Evolutionary conservation across 2,797 vertebrate species (phyloP).

Genomic region (Atherinosoma microstoma): DNA sequence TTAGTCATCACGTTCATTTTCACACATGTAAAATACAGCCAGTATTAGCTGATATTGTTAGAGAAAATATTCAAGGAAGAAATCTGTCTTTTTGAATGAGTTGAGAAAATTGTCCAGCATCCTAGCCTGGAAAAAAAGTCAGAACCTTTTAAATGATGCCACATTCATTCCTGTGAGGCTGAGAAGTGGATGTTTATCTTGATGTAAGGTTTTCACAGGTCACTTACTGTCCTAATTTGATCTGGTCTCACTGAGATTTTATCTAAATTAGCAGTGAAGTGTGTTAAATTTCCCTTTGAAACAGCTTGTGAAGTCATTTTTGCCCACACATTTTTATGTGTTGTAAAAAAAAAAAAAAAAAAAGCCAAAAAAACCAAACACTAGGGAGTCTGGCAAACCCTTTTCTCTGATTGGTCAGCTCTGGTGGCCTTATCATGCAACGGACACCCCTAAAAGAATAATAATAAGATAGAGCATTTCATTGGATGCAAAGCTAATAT

Average conservation of each 20-base stretch:
- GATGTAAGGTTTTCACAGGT: not conserved
- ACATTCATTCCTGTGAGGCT: slow-evolving; percentile 3
- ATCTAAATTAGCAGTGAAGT: not conserved
- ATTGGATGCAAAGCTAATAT: not conserved
- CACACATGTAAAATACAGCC: slow-evolving; percentile 29
- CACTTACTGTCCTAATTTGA: not conserved
- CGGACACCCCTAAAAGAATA: not conserved
- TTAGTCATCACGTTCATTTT: slow-evolving; percentile 43
- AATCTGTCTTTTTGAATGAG: slow-evolving; percentile 19
- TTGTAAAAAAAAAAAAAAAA: not conserved
- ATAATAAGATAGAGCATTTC: not conserved
- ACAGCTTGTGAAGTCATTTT: not conserved
- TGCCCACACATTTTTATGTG: not conserved
- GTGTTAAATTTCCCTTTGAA: not conserved
- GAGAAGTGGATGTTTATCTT: slow-evolving; percentile 6
- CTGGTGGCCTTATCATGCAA: not conserved
- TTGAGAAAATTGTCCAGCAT: slow-evolving; percentile 10
- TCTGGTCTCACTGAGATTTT: not conserved
- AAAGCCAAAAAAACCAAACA: too few species aligned
- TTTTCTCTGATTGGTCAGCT: not conserved
- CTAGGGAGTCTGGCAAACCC: too few species aligned
- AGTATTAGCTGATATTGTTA: not conserved
- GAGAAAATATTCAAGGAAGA: slow-evolving; percentile 9
- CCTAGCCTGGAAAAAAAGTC: slow-evolving; percentile 1
- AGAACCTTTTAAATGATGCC: slow-evolving; percentile 13